Evolutionary conservation across 2,888 invertebrate genomes (phyloP), one percentile per base, ranked within the genome.

Genomic region (Sipha maydis): DNA sequence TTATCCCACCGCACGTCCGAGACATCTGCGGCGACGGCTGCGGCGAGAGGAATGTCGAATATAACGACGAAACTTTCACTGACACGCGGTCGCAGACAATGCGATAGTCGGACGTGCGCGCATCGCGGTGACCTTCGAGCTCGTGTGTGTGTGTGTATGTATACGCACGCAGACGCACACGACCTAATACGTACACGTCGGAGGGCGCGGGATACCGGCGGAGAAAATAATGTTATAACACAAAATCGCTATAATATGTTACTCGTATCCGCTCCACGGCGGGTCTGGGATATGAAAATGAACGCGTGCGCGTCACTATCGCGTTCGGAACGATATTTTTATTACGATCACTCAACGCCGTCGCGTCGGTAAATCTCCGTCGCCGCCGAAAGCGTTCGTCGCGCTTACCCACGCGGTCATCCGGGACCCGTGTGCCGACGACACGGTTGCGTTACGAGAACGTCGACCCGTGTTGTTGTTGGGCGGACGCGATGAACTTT

Each of bases 11-110:
- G 7, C 1, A 17, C 34, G 83, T 54, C 31, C n/a, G 34, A 73
- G 73, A 73, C 31, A 25, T 83, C 14, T 34, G 69, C 48, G 11
- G 48, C 25, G 41, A 73, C 71, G n/a, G 69, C 48, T 5, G 48
- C 25, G 41, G 83, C 71, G n/a, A 69, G 41, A 83, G 73, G 83
- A 83, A 83, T 83, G 83, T 73, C 83, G 82, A 71, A 54, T 71
- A 71, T 48, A 48, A 48, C 48, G 48, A 83, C 31, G 56, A 54
- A 83, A 83, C 83, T 83, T 83, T 83, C 83, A 83, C 83, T 73
- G 54, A 41, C 31, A 31, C 71, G 34, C 80, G 54, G 21, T 69
- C 69, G 73, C 73, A 83, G 83, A 83, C 73, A 83, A 83, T 69
- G 69, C 34, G 80, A 80, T 38, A 11, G n/a, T 7, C 82, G 82